A percentile compares a stretch with the other conserved stretches of the same genome.
Evolutionary conservation across 1,140 invertebrate species (phyloP).

Genomic region (Prorops nasuta): DNA sequence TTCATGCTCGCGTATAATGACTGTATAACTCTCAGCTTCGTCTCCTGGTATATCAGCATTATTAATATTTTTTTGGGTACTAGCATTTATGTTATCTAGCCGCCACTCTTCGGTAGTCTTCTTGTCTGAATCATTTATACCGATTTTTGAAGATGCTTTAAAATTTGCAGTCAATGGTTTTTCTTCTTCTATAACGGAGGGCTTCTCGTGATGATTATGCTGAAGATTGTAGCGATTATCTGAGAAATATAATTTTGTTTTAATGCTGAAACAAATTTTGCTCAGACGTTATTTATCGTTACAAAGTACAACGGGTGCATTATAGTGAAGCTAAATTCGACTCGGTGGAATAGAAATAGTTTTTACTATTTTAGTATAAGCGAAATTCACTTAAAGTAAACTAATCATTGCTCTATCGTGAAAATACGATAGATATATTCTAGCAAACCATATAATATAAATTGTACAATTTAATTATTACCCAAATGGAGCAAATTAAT

Average conservation of each 20-base stretch:
- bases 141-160: slow-evolving; percentile 46
- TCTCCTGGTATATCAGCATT: slow-evolving; percentile 47
- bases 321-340: too few relatives aligned
- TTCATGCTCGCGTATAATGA: slow-evolving; percentile 73
- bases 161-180: slow-evolving; percentile 49
- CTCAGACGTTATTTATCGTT: too few relatives aligned
- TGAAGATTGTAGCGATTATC: slow-evolving; percentile 48
- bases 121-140: slow-evolving; percentile 38
- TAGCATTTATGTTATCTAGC: slow-evolving; percentile 36
- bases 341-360: too few relatives aligned
- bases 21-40: slow-evolving; percentile 65
- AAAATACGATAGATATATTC: too few relatives aligned
- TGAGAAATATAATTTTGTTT: slow-evolving; percentile 20
- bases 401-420: too few relatives aligned
- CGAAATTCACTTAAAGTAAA: too few relatives aligned
- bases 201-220: slow-evolving; percentile 43
- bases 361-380: too few relatives aligned
- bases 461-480: too few relatives aligned
- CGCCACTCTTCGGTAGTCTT: slow-evolving; percentile 45
- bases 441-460: too few relatives aligned
- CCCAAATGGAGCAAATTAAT: too few relatives aligned
- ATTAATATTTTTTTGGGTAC: slow-evolving; percentile 36
- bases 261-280: too few relatives aligned
- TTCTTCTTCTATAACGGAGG: slow-evolving; percentile 48
- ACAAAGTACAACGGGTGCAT: too few relatives aligned